Conservation (phyloP, 2,113 vertebrate species). For the Bagarius yarrelli region DNA sequence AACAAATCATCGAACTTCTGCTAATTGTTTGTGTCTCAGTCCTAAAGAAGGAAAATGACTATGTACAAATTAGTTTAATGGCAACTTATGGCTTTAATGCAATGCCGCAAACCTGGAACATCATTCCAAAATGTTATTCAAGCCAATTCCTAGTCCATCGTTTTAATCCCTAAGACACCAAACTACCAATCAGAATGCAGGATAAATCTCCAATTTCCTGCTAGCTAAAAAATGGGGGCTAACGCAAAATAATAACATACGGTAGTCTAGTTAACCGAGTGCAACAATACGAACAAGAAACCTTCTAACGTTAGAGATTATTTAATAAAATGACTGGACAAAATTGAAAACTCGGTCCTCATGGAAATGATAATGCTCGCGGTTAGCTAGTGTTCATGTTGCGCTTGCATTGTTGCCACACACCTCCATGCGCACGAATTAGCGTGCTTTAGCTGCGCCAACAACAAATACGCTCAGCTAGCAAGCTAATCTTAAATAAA, state of each 20-base stretch:
- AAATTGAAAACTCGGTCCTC: background rate
- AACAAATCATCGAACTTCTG: slow-evolving; percentile 6
- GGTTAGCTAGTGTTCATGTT: background rate
- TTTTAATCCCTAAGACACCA: background rate
- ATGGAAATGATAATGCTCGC: background rate
- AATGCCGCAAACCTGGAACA: background rate
- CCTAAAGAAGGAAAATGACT: background rate
- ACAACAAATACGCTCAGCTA: no score
- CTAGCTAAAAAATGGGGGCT: background rate
- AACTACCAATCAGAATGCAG: background rate
- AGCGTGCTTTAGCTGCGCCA: no score
- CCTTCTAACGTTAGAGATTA: background rate
- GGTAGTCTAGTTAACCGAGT: no score
- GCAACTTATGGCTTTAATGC: no score
- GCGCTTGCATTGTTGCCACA: background rate
- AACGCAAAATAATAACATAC: background rate
- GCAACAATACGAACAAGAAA: background rate
- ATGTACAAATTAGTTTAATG: background rate
- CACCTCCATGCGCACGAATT: background rate
- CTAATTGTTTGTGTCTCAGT: background rate
- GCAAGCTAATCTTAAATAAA: no score
- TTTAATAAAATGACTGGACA: background rate
- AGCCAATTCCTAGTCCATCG: background rate
- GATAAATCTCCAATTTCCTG: background rate
- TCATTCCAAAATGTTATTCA: background rate